A percentile compares a stretch with the other conserved stretches of the same genome.
Evolutionary conservation across 2,888 invertebrate species (phyloP).

Genomic region (Neuroscelio doddi): DNA sequence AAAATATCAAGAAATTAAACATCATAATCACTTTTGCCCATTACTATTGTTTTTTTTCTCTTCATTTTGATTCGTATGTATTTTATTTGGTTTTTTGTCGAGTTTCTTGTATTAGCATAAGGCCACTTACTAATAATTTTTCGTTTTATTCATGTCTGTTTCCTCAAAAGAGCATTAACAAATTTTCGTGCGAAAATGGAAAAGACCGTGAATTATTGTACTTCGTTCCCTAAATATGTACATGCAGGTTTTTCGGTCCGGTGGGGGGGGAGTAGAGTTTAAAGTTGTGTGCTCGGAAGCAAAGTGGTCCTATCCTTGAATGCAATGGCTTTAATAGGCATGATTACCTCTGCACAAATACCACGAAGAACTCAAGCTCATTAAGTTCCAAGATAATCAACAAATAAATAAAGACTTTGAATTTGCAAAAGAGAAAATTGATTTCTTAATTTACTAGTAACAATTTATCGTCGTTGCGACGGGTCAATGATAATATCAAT

Average conservation of each 20-base stretch:
- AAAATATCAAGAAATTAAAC: too few species aligned
- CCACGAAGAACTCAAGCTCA: slow-evolving; percentile 6
- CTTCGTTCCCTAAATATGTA: slow-evolving; percentile 25
- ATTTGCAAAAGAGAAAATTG: slow-evolving; percentile 16
- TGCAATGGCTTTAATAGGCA: slow-evolving; percentile 3
- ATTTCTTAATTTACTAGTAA: slow-evolving; percentile 26
- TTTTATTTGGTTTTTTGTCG: background rate
- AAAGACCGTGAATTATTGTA: slow-evolving; percentile 18
- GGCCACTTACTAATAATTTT: slow-evolving; percentile 42
- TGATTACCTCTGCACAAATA: slow-evolving; percentile 11
- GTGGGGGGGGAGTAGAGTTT: too few species aligned
- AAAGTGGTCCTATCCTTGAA: slow-evolving; percentile 6
- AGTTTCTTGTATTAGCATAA: slow-evolving; percentile 33
- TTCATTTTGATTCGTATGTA: background rate
- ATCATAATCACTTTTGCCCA: too few species aligned
- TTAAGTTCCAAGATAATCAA: slow-evolving; percentile 10
- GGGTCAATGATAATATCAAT: slow-evolving; percentile 15
- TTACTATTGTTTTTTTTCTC: too few species aligned
- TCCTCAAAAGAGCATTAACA: slow-evolving; percentile 11
- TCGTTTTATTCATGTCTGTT: slow-evolving; percentile 13
- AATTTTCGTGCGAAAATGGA: slow-evolving; percentile 24
- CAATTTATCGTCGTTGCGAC: slow-evolving; percentile 33
- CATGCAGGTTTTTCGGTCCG: slow-evolving; percentile 6
- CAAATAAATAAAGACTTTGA: slow-evolving; percentile 28
- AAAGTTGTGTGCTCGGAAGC: background rate